Conservation (phyloP, 1,140 invertebrate species). For the Bombus sylvicola region DNA sequence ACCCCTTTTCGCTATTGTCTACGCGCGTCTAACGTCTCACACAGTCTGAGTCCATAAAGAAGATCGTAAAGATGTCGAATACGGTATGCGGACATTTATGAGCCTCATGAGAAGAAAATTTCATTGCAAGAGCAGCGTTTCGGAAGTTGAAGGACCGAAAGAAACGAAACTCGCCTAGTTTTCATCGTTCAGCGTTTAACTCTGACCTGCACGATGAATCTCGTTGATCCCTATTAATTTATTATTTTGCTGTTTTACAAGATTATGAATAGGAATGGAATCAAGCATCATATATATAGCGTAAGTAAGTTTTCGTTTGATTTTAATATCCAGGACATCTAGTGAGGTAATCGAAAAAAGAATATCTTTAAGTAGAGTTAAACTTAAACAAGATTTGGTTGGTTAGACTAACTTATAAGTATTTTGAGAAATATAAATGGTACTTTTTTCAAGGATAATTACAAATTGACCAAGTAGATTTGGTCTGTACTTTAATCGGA, state of each 20-base stretch:
- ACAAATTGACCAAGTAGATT: no score
- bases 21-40: not conserved
- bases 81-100: slow-evolving; percentile 39
- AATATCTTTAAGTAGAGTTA: no score
- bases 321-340: no score
- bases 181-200: not conserved
- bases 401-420: no score
- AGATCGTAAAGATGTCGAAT: slow-evolving; percentile 47
- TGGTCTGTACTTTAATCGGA: no score
- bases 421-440: no score
- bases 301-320: no score
- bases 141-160: not conserved
- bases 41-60: slow-evolving; percentile 1
- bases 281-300: no score
- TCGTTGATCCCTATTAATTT: slow-evolving; percentile 2
- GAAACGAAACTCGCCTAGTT: not conserved
- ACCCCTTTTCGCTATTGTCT: not conserved
- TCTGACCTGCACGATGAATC: not conserved
- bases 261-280: no score
- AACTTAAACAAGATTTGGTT: no score
- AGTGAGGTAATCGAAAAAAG: no score
- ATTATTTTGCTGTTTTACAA: not conserved
- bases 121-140: not conserved
- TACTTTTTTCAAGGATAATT: no score
- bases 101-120: not conserved